Evolutionary conservation across 2,888 invertebrate species (phyloP).

Genomic region (Acrocyrtus sp.): DNA sequence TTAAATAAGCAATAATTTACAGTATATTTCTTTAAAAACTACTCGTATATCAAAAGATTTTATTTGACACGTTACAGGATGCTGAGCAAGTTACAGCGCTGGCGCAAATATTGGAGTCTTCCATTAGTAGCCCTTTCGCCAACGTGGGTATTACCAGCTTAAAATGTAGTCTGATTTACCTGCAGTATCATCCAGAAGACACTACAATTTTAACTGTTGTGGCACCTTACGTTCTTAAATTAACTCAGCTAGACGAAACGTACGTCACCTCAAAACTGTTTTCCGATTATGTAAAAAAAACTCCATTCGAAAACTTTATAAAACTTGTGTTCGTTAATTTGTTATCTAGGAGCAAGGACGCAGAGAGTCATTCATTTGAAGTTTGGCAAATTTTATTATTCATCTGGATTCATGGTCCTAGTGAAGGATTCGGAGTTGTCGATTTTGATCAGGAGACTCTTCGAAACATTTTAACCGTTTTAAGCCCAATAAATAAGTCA

Average conservation of each 20-base stretch:
- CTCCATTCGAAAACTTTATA: no score
- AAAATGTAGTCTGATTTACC: slow-evolving; percentile 54
- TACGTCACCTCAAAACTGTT: slow-evolving; percentile 38
- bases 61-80: no score
- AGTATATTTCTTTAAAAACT: slow-evolving; percentile 5
- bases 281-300: no score
- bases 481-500: slow-evolving; percentile 62
- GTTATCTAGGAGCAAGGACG: slow-evolving; percentile 48
- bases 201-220: slow-evolving; percentile 51
- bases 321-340: no score
- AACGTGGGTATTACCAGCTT: slow-evolving; percentile 57
- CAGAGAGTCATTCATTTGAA: slow-evolving; percentile 57
- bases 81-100: slow-evolving; percentile 51
- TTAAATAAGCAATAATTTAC: not conserved
- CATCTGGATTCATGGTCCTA: slow-evolving; percentile 60
- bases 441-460: slow-evolving; percentile 61
- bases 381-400: slow-evolving; percentile 60
- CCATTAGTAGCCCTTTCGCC: slow-evolving; percentile 45
- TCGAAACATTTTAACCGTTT: slow-evolving; percentile 60
- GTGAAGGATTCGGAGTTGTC: slow-evolving; percentile 48
- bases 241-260: slow-evolving; percentile 60
- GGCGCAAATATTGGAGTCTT: slow-evolving; percentile 55
- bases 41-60: no score
- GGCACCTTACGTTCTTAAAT: slow-evolving; percentile 53
- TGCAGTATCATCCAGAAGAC: slow-evolving; percentile 57